Conservation (phyloP, 2,113 vertebrate genomes). For the Verasper variegatus region DNA sequence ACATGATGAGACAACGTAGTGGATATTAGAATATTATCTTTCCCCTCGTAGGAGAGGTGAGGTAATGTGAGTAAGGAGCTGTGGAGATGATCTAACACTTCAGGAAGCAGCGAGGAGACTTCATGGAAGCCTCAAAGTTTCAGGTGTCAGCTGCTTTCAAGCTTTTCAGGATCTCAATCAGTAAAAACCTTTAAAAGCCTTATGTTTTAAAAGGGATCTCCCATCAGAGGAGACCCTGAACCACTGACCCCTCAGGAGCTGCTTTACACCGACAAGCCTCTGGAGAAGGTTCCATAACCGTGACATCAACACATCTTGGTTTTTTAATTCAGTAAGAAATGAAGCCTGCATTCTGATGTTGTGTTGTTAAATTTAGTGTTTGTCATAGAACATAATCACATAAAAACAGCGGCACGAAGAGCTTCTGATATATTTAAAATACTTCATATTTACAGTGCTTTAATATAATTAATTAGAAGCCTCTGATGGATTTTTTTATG, state of each 20-base stretch:
- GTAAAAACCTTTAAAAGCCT: not conserved
- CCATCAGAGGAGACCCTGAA: no score
- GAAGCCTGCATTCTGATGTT: no score
- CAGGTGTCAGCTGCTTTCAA: slow-evolving; percentile 3
- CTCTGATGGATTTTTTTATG: not conserved
- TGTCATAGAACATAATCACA: no score
- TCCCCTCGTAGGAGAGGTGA: not conserved
- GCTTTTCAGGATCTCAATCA: slow-evolving; percentile 25
- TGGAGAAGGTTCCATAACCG: no score
- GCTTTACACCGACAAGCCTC: no score
- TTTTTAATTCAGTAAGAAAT: no score
- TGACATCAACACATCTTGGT: no score
- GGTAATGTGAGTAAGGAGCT: slow-evolving; percentile 11
- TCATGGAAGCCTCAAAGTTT: slow-evolving; percentile 48
- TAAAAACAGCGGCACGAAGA: no score
- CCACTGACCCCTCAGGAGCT: no score
- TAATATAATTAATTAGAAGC: not conserved
- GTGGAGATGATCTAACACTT: slow-evolving; percentile 5
- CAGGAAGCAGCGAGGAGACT: slow-evolving; percentile 23
- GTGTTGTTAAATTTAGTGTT: not conserved
- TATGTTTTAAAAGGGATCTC: no score
- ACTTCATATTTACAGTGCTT: no score
- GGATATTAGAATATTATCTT: slow-evolving; percentile 4
- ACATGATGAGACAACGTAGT: slow-evolving; percentile 49
- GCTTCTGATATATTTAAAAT: no score